Evolutionary conservation across 30 jellyfish, hydroid and myxozoan species (phyloP), one percentile per base, ranked within the genome.

Genomic region (Turritopsis dohrnii): DNA sequence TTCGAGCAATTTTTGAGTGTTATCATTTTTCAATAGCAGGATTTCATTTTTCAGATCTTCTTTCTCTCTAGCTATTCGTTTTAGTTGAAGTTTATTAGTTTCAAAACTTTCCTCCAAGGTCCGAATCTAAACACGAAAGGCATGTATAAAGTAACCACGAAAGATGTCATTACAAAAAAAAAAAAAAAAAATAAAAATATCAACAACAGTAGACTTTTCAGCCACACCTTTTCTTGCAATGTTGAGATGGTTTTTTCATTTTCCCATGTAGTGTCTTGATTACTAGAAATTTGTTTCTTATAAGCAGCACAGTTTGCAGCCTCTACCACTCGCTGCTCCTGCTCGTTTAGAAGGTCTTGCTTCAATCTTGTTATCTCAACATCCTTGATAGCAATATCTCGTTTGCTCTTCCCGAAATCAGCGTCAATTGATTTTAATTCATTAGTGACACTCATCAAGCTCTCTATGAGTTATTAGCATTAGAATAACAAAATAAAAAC

Each of bases 341-440:
- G 71, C 66, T 85, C 97, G 29, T 85, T 21, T 7, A 54, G 86
- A 18, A 90, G 76, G 71, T 90, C 96, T 24, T 91, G 84, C 28
- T 85, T 86, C 80, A 86, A 69, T 65, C 97, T 65, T 80, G 77
- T 90, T 24, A 83, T 72, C 53, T 90, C 96, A 3, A 95, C 97
- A 18, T 88, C 76, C 26, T 86, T 90, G 23, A 86, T 76, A 27
- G 97, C 89, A 18, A 90, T 31, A 71, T 86, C 96, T 41, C 90
- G 91, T 52, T 88, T 80, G 29, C 88, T 81, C 29, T 87, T 86
- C 18, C 94, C 94, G 52, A 82, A 87, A 71, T 90, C 96, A 18
- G 96, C 97, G 80, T 90, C 96, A 20, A 87, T 93, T 7, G 94
- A 74, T 65, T 90, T 83, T 90, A 90, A 60, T 73, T 90, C 96